Evolutionary conservation across 2,888 invertebrate species (phyloP), one percentile per base, ranked within the genome.

Genomic region (Erynnis tages): DNA sequence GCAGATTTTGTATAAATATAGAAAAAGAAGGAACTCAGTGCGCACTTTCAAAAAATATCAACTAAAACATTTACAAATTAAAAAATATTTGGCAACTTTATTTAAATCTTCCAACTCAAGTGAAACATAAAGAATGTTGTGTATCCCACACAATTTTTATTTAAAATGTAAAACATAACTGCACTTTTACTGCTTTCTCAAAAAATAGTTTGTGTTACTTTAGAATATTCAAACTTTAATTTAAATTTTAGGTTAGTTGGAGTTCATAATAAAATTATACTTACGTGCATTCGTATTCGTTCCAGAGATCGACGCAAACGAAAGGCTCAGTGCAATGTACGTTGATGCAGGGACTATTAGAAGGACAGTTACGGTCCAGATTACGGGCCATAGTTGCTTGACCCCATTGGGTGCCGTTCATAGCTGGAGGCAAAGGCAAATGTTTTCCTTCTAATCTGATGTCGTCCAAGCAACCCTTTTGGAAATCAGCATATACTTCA

Each of bases 231-330:
- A 13, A 23, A 41, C 17, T 41, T 41, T 43, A 29, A 3, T 25
- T 34, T 34, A 7, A 25, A 40, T 11, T 16, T 40, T 23, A 40
- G 14, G 21, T 8, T 19, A 40, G 30, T 32, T 40, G 10, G 32
- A 41, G 34, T 32, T 29, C 16, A 11, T 10, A 11, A 25, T 8
- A 48, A 27, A 38, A 45, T 16, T 8, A 30, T 76, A 94, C 97
- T 95, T 90, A 99, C 97, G 98, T 97, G 97, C 99, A 99, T 81
- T 98, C 98, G 73, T 97, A 97, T 84, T 97, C 96, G 82, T 98
- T 98, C 98, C 99, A 99, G 8, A 98, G 93, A 86, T 97, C 98
- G 59, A 97, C 95, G 85, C 98, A 98, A 71, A 97, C 97, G 79
- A 97, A 97, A 7, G 96, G 97, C 71, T 96, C 96, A 0, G 96